Evolutionary conservation across 2,113 vertebrate genomes (phyloP), one percentile per base, ranked within the genome.

Genomic region (Cololabis saira): DNA sequence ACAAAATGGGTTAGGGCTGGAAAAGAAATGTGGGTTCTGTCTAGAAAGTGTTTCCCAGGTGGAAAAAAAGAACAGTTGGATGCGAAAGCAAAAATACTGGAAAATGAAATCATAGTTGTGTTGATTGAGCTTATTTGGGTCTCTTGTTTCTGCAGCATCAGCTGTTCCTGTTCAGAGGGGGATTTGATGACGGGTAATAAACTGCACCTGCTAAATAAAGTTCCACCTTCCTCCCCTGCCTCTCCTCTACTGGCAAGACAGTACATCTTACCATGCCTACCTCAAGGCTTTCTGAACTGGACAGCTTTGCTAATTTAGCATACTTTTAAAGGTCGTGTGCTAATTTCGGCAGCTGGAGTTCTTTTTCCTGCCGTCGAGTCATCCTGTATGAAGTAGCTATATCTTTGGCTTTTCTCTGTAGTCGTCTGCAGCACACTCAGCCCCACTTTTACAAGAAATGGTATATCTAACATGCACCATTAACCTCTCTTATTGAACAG

Each of bases 81-180:
- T 27, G 16, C 14, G 6, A n/a, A 47, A 47, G 11, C 57, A 69
- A 67, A 48, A 52, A 68, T 44, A 53, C 40, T 1, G 12, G 68
- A 67, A 81, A 77, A 86, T 92, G 88, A 92, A 90, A 90, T 91
- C 92, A 89, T 87, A 73, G 50, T 85, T 76, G 55, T 80, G 89
- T 91, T 91, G 90, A 91, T 92, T 85, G 90, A 89, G 89, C 87
- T 92, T 91, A 90, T 93, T 90, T 90, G 81, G 86, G 87, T 85
- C 85, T 90, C 64, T 59, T 44, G 2, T 90, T 89, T 87, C 84
- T 68, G 83, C 88, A 2, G 0, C 5, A 17, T 92, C 90, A 92
- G 91, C 89, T 61, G 18, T 88, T 92, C 71, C 78, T 61, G 51
- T 68, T 71, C 58, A 14, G 82, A 69, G 73, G 68, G 72, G 80